These are phyloP conservation scores for Lochmaea capreae DNA, from an alignment of 2,888 invertebrate genomes.

Conservation along the genomic window DNA sequence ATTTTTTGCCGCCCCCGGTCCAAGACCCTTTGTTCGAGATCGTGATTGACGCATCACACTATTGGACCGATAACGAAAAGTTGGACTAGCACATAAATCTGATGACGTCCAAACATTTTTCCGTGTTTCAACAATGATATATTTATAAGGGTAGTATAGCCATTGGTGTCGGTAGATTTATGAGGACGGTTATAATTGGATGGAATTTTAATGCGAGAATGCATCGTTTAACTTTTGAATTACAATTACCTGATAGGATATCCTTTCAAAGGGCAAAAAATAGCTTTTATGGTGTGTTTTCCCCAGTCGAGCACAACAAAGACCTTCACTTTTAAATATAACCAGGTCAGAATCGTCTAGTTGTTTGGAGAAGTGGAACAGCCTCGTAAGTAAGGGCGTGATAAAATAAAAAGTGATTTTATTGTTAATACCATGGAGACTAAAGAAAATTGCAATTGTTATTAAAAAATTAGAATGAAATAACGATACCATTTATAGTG, in stretches of 20 bases:
- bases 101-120: conserved; percentile 51
- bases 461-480: too few relatives aligned
- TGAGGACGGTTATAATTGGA: conserved; percentile 19
- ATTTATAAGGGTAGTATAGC: conserved; percentile 52
- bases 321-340: conserved; percentile 1
- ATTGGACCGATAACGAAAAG: conserved; percentile 53
- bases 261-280: neutral
- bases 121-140: conserved; percentile 50
- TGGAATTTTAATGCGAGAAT: conserved; percentile 4
- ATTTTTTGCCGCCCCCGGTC: conserved; percentile 37
- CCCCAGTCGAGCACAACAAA: neutral
- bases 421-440: neutral
- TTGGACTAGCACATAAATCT: conserved; percentile 55
- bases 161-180: conserved; percentile 49
- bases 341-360: neutral
- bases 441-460: too few relatives aligned
- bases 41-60: conserved; percentile 52
- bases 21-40: conserved; percentile 47
- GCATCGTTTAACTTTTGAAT: conserved; percentile 10
- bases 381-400: neutral
- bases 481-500: too few relatives aligned
- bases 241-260: conserved; percentile 9
- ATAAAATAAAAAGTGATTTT: neutral
- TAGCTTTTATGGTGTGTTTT: neutral
- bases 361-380: neutral